Base-by-base conservation (phyloP, 2,113 vertebrate species). In the Cathartes aura region DNA sequence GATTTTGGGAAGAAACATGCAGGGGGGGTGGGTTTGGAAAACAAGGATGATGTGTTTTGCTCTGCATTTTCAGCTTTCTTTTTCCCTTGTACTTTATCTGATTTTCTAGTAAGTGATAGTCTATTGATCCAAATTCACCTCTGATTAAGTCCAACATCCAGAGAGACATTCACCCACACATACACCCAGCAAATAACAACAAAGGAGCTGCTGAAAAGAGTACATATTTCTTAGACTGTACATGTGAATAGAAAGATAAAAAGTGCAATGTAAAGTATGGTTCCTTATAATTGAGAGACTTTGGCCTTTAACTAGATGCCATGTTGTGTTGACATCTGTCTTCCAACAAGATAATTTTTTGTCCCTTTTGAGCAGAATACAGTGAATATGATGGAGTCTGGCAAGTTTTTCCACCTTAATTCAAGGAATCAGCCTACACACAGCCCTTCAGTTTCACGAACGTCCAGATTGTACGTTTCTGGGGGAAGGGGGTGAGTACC, bases 41-140 rank as follows among this genome's bases (percentile, higher is more conserved):
- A 64, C 20, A 75, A 90, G 34, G 15, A 11, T 6, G 15, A 36
- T 82, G 16, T 81, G 42, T 62, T 91, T 93, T 93, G 45, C 42
- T 87, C 72, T 66, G 42, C n/a, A 47, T 90, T 92, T 97, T 93
- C 72, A 58, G 59, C 45, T 93, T 93, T 82, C 40, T 82, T 94
- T 90, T 87, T 47, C 47, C 40, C 8, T 82, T 58, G 29, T 63
- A 72, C 32, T 84, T 84, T 84, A 82, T 60, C 79, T 71, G 84
- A 89, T 94, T 96, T 91, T 95, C 80, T 66, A 67, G 68, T 92
- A 94, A 95, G 68, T 80, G 78, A 92, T 97, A 97, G 73, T 84
- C 47, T 83, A 94, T 88, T 87, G 63, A 94, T 97, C 95, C 71
- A 94, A 88, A 90, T 93, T 96, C 92, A 93, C 70, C 73, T 92